Base-by-base conservation (phyloP, 2,113 vertebrate species). In the Rhineura floridana region DNA sequence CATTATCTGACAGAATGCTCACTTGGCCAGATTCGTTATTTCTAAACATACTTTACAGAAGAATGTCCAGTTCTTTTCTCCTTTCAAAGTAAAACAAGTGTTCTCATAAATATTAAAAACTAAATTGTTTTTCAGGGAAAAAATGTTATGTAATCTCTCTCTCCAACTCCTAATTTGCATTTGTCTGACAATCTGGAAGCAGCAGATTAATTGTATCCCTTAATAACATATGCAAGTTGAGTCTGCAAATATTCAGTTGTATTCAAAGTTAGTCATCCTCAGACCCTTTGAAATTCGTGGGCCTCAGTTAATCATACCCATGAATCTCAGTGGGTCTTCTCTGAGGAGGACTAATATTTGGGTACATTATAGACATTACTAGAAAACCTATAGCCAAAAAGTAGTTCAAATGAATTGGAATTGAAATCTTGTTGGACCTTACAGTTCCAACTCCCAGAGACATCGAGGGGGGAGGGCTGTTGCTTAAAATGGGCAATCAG, bases 1-100 rank as follows among this genome's bases (percentile, higher is more conserved):
- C 62, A 91, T 91, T 95, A 89, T 83, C 92, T 62, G 76, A 85
- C 87, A 94, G 94, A 95, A 94, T 87, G 83, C 87, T 78, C 87
- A 91, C 67, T 23, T 48, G 70, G 4, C 46, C 67, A 44, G 86
- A 84, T 81, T 67, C 93, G 63, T 85, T 44, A 82, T 3, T 91
- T 52, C 75, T 93, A 84, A 94, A 87, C 84, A 77, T 87, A 89
- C 46, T 85, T 10, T 89, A 82, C 23, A 82, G 62, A 48, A 50
- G 70, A 91, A 89, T 81, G 80, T 76, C 91, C 81, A 72, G 21
- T 48, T 69, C 30, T 5, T 59, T 59, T 92, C 80, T 13, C 84
- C 17, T 88, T 91, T 81, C 46, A 19, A 62, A 39, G 50, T 85
- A 50, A 88, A 93, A 90, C 76, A 3, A 87, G 90, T 92, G 59